Evolutionary conservation across 2,113 vertebrate species (phyloP), one percentile per base, ranked within the genome.

Genomic region (Riparia riparia): DNA sequence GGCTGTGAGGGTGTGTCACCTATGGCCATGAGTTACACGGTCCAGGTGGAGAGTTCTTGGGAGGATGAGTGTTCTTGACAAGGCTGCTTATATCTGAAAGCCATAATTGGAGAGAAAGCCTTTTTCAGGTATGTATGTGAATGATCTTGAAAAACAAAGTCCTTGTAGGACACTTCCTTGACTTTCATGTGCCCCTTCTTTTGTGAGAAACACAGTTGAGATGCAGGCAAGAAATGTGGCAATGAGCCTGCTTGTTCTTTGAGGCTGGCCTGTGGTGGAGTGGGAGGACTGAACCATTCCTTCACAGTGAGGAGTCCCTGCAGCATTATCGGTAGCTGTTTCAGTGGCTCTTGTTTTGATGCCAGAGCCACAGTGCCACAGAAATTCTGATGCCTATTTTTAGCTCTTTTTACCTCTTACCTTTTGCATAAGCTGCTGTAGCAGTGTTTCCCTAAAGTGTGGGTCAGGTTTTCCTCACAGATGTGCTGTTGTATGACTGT

Each of bases 11-110:
- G 3, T 51, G 1, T 31, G 17, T 58, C 34, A 19, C 17, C 15
- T 21, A 4, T 3, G 18, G 14, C 50, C 32, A 17, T 0, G 0
- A 42, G 17, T 8, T 58, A 42, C 1, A 0, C 8, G 13, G 12
- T 69, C 17, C 41, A 5, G 0, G 9, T 32, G 39, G 17, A 72
- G 32, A 57, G 37, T 31, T 86, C 17, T 29, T 70, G 45, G 41
- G 32, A 49, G 10, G 4, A 1, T 21, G 16, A 18, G 8, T 29
- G 28, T 41, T 77, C 50, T 17, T 83, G 41, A 20, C 18, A 37
- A 73, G 21, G 16, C 6, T 32, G 22, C 42, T 29, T 32, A 13
- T 32, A 31, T 45, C 68, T 78, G 20, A 60, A 78, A 39, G 45
- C 47, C 7, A 0, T 15, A 17, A 41, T 63, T 1, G 9, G 32